Conservation (phyloP, 2,888 invertebrate genomes). For the Cosmorhoe ocellata region DNA sequence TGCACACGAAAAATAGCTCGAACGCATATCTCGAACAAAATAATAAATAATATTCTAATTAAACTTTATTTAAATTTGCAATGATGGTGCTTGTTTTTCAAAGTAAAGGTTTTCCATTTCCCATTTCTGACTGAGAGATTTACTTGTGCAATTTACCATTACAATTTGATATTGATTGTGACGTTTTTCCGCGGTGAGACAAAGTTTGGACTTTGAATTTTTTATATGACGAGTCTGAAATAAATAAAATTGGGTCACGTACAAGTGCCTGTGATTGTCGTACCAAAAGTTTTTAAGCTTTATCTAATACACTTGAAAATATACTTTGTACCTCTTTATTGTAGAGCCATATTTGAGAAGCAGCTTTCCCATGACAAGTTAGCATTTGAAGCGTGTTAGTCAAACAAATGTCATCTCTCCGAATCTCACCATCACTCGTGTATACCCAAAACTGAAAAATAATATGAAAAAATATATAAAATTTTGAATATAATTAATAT, state of each 20-base stretch:
- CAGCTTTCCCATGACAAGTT: constrained; percentile 91
- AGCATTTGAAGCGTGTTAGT: constrained; percentile 93
- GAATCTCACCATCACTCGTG: constrained; percentile 93
- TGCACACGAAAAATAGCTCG: too few species aligned
- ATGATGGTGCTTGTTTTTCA: constrained; percentile 36
- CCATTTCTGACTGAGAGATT: constrained; percentile 46
- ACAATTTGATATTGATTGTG: constrained; percentile 31
- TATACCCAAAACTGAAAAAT: constrained; percentile 93
- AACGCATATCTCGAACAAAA: too few species aligned
- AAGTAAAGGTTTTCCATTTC: constrained; percentile 46
- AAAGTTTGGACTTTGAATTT: constrained; percentile 44
- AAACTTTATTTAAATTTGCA: too few species aligned
- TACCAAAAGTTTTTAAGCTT: too few species aligned
- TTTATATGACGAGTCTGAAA: constrained; percentile 51
- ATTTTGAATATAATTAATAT: too few species aligned
- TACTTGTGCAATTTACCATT: constrained; percentile 38
- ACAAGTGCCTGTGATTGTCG: too few species aligned
- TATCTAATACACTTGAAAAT: too few species aligned
- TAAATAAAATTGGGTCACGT: constrained; percentile 2
- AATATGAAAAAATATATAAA: too few species aligned
- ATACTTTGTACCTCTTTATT: constrained; percentile 37
- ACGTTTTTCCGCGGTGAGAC: constrained; percentile 41
- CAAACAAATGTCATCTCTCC: constrained; percentile 93
- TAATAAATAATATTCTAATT: too few species aligned
- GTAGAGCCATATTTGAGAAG: constrained; percentile 78